These are phyloP conservation scores for Melozone crissalis DNA, from an alignment of 2,113 vertebrate genomes.

Conservation along the genomic window DNA sequence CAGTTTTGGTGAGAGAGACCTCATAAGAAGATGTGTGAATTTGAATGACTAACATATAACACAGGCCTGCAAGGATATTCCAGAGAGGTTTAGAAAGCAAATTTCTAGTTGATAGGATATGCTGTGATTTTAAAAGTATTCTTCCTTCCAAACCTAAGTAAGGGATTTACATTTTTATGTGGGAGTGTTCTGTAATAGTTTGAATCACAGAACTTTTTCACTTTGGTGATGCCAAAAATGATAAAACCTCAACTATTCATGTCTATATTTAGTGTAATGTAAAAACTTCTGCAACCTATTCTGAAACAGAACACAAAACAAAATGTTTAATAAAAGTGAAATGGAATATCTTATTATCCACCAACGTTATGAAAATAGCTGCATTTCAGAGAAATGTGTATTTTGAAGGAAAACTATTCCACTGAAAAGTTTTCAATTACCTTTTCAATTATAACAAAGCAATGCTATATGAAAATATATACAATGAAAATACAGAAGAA, in stretches of 20 bases:
- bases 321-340: not conserved
- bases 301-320: not conserved
- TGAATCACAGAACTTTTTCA: not conserved
- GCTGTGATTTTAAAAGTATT: not conserved
- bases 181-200: not conserved
- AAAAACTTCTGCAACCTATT: not conserved
- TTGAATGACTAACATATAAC: not conserved
- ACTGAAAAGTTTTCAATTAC: conserved; percentile 42
- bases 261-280: not conserved
- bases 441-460: not conserved
- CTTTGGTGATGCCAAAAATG: not conserved
- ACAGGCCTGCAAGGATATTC: not conserved
- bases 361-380: not conserved
- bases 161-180: not conserved
- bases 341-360: not conserved
- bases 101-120: not conserved
- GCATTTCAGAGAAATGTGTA: not conserved
- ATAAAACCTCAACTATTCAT: not conserved
- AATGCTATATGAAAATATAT: not conserved
- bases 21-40: not conserved
- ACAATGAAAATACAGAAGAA: not conserved
- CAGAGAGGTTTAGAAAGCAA: not conserved
- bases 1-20: not conserved
- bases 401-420: conserved; percentile 43
- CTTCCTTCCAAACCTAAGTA: not conserved